These are phyloP conservation scores for Rhimphoctona megacephalus DNA, from an alignment of 2,888 invertebrate genomes.

Conservation along the genomic window DNA sequence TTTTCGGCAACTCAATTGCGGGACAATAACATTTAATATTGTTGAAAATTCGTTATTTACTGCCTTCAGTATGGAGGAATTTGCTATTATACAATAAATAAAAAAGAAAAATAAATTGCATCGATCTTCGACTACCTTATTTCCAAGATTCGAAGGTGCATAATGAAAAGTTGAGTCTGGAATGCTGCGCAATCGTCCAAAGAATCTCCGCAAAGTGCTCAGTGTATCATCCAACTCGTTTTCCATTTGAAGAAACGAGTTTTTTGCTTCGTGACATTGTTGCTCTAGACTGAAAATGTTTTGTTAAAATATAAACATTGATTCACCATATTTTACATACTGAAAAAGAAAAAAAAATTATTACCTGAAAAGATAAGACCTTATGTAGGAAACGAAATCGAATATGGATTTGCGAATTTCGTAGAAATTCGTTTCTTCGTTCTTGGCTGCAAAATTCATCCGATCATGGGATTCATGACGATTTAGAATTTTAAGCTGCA, in stretches of 20 bases:
- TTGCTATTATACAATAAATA: not conserved
- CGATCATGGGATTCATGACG: conserved; percentile 73
- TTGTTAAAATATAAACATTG: not conserved
- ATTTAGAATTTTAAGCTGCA: conserved; percentile 76
- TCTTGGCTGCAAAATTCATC: conserved; percentile 9
- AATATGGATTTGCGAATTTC: conserved; percentile 75
- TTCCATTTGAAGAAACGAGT: conserved; percentile 73
- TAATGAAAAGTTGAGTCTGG: conserved; percentile 84
- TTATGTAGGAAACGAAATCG: conserved; percentile 76
- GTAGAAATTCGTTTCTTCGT: conserved; percentile 74
- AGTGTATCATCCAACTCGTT: conserved; percentile 77
- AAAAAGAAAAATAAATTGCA: conserved; percentile 21
- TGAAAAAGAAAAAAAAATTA: not conserved
- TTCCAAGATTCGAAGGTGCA: conserved; percentile 83
- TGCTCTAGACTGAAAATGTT: conserved; percentile 76
- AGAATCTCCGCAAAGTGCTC: conserved; percentile 75
- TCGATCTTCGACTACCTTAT: conserved; percentile 78
- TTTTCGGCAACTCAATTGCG: too few relatives aligned
- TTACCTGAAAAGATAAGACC: conserved; percentile 78
- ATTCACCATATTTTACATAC: not conserved
- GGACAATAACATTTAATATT: not conserved
- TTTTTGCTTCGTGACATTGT: conserved; percentile 72
- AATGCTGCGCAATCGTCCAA: conserved; percentile 77
- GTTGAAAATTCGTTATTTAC: not conserved
- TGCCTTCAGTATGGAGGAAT: not conserved